Evolutionary conservation across 2,113 vertebrate species (phyloP), one percentile per base, ranked within the genome.

Genomic region (Cebidichthys violaceus): DNA sequence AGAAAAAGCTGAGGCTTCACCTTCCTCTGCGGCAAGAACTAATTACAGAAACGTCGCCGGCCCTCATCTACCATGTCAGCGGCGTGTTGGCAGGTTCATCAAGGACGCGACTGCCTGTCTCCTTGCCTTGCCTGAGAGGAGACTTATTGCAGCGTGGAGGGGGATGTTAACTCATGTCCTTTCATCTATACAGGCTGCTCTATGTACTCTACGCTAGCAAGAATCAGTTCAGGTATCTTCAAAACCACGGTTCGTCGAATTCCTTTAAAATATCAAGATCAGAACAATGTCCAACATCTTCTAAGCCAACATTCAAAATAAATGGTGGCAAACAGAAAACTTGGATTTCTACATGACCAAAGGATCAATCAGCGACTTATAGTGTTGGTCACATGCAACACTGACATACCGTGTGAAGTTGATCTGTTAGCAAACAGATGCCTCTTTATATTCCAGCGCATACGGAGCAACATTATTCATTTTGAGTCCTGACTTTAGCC

Each of bases 41-140:
- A 65, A 75, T 77, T 70, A 60, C 61, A 78, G 43, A 81, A 81
- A 71, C 70, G 68, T 75, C 73, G 75, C 4, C 43, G 31, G 17
- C 17, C 52, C 75, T 81, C 45, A 78, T 71, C 61, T 39, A 15
- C 17, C 61, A 74, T 70, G 70, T 75, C 52, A 31, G 17, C 9
- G 17, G 31, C 0, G 6, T 24, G 72, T 43, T 18, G n/a, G 67
- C 15, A 52, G 31, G 37, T 50, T 61, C 29, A 82, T 81, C 77
- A 79, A 75, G 33, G 14, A 70, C 22, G 61, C 50, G 10, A 9
- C 47, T 50, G 24, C 27, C 7, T 41, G 41, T 76, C 29, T 50
- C 67, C 27, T 8, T 60, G 15, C 39, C 1, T 57, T 27, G 9
- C 70, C 62, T 59, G 24, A 65, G 27, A 59, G 31, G 3, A 22